Evolutionary conservation across 2,888 invertebrate genomes (phyloP), one percentile per base, ranked within the genome.

Genomic region (Gymnosoma rotundatum): DNA sequence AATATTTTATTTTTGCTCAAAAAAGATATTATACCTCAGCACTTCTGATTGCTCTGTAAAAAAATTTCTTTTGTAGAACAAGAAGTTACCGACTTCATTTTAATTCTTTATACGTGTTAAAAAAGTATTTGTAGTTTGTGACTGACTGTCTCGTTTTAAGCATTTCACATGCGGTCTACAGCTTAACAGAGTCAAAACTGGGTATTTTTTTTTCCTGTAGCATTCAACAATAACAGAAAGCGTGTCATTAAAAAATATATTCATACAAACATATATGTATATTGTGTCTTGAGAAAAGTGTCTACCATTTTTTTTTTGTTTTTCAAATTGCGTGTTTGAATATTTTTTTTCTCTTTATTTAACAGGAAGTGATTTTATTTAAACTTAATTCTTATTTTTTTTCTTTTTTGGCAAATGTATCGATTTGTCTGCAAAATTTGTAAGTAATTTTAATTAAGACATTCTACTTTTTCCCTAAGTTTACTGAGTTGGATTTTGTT

Each of bases 81-180:
- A 56, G 20, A 61, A 69, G 69, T 61, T 63, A 69, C 42, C 52
- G 67, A 52, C 60, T 69, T 1, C 54, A 54, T 64, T 63, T 52
- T 75, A 45, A 12, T 42, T 12, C 10, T 54, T 8, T 52, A 45
- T 25, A 48, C 32, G 20, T 14, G 32, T 21, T 12, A 4, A 18
- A 18, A 14, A 32, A 58, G 9, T 45, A 48, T 48, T 56, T 75
- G 48, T 50, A 69, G 18, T 69, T 20, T 75, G 63, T 52, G 14
- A 70, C 67, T 50, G 50, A 58, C 48, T 81, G 69, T 78, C 72
- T 74, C 73, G 73, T 82, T 76, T 67, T 69, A 73, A 83, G 76
- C 80, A 81, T 86, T 87, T 87, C 83, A 87, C 86, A 87, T 87
- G 86, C 86, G 86, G 74, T 79, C 56, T 79, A 69, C 83, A 80